Base-by-base conservation (phyloP, 2,797 vertebrate species). In the Chaetophractus vellerosus region DNA sequence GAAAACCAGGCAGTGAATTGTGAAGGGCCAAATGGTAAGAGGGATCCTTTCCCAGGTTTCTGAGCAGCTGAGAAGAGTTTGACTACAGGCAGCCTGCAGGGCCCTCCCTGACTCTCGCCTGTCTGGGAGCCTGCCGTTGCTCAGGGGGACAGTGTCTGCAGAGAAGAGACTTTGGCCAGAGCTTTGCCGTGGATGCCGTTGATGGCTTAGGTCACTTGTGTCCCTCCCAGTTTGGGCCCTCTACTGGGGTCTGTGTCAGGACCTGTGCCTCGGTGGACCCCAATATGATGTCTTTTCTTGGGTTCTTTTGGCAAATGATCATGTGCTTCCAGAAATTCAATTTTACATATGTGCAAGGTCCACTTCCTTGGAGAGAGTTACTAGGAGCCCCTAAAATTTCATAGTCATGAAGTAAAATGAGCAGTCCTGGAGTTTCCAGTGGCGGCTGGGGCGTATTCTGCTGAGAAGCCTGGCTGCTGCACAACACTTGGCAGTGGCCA, bases 401-500 rank as follows among this genome's bases (percentile, higher is more conserved):
- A 38, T 6, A 28, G 84, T 61, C 59, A 9, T 66, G 45, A 85
- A 85, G 80, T 1, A 5, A 75, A 64, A 3, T 0, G 2, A 69
- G 81, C 24, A 0, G 64, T 5, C 3, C 24, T 3, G 16, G 52
- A 0, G 15, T 24, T 23, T 80, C 90, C 74, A 16, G 16, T 2
- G 1, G 79, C 10, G 31, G n/a, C 52, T 26, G 45, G 50, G 80
- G 26, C 0, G 1, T 66, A 38, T 28, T 85, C 85, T 48, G 31
- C 41, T 0, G 11, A 52, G 78, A 31, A 26, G 11, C 59, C 64
- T 78, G 74, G 78, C 82, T 14, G 63, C 26, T 2, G 2, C 31
- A 1, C 10, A 2, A 8, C 16, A 0, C 23, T 24, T 38, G 61
- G n/a, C 85, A 14, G 28, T 2, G 36, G 28, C 8, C 1, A 6